phyloP scores from a whole-genome alignment of 2,888 invertebrate genomes.

The Gisinianus flammeolus region DNA sequence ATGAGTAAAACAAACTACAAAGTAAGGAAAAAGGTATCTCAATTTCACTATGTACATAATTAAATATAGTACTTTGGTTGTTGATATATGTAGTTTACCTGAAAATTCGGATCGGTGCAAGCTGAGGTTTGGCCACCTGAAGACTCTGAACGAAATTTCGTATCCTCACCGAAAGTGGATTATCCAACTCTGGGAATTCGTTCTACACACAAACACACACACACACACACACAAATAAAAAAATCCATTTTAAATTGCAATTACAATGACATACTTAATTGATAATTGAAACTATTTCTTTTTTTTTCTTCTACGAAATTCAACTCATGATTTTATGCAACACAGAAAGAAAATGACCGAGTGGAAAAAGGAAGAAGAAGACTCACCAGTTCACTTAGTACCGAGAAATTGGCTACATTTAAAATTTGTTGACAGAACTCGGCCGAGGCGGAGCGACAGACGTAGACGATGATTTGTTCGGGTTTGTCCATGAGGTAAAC shows the following conservation, averaged over 20 bases:
- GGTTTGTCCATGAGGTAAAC: constrained; percentile 92
- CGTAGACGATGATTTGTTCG: constrained; percentile 78
- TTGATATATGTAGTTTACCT: constrained; percentile 66
- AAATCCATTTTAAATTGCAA: neutral
- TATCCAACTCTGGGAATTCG: constrained; percentile 78
- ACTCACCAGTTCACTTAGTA: constrained; percentile 72
- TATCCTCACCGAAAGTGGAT: constrained; percentile 74
- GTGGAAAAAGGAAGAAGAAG: neutral
- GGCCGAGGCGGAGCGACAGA: constrained; percentile 78
- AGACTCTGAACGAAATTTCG: constrained; percentile 81
- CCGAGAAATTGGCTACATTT: constrained; percentile 74
- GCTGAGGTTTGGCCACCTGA: constrained; percentile 83
- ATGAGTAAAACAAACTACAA: neutral
- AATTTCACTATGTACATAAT: no score
- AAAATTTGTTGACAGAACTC: constrained; percentile 78
- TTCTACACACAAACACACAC: constrained; percentile 64
- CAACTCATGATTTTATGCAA: neutral
- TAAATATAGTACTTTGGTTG: neutral
- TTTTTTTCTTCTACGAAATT: no score
- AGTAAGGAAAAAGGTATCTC: no score
- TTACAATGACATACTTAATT: neutral
- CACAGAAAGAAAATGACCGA: neutral
- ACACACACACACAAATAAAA: neutral
- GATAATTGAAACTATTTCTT: no score
- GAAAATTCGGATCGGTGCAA: constrained; percentile 78